A percentile compares a stretch with the other conserved stretches of the same genome.
Conservation (phyloP, 2,888 invertebrate species). For the Drosophila prostipennis region DNA sequence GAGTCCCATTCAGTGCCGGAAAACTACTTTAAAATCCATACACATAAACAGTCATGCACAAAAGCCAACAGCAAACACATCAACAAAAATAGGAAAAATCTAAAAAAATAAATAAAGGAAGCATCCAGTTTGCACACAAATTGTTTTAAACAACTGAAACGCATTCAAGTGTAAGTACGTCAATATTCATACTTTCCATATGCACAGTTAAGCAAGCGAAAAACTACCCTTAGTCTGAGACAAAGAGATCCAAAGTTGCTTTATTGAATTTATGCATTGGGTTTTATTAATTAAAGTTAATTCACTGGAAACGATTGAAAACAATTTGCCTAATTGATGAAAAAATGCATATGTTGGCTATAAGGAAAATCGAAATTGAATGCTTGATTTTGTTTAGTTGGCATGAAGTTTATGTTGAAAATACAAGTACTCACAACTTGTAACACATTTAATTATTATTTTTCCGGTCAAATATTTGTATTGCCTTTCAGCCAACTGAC, state of each 20-base stretch:
- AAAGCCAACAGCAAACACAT: constrained; percentile 19
- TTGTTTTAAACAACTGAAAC: constrained; percentile 58
- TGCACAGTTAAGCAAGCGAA: constrained; percentile 56
- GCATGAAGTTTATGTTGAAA: neutral
- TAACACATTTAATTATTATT: neutral
- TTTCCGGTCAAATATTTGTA: neutral
- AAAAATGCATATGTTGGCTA: neutral
- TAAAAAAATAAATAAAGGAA: constrained; percentile 17
- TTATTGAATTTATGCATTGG: neutral
- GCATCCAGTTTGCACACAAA: constrained; percentile 43
- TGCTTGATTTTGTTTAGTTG: neutral
- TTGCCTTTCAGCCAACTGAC: constrained; percentile 1
- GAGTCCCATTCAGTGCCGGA: constrained; percentile 11
- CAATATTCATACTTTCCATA: constrained; percentile 61
- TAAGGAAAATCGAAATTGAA: neutral
- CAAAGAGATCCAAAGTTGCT: constrained; percentile 13
- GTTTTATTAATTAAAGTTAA: constrained; percentile 18
- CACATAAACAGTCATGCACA: constrained; percentile 52
- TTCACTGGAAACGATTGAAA: constrained; percentile 11
- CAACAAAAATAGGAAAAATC: constrained; percentile 25
- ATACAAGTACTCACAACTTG: neutral
- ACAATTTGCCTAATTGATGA: constrained; percentile 4
- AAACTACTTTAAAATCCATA: constrained; percentile 56
- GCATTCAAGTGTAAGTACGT: constrained; percentile 50
- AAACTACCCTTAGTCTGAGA: constrained; percentile 17